Conservation (phyloP, 2,113 vertebrate genomes). For the Cinclus mexicanus region DNA sequence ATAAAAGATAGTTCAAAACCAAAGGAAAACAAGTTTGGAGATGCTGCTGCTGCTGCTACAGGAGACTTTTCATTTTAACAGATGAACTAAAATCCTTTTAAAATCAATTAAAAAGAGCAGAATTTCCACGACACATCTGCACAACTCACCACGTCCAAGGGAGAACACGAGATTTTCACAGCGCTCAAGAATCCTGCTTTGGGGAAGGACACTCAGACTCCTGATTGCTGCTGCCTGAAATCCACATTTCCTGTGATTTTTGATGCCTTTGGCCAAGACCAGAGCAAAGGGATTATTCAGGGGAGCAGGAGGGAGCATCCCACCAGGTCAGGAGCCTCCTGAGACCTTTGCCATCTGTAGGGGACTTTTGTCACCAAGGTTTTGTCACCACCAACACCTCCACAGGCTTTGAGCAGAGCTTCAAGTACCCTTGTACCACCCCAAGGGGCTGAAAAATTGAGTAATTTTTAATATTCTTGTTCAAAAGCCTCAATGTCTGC, state of each 20-base stretch:
- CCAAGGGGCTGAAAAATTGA: neutral
- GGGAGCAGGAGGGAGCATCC: neutral
- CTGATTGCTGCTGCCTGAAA: neutral
- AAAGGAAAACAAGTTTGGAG: neutral
- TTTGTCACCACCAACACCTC: neutral
- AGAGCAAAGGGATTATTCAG: neutral
- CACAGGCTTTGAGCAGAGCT: neutral
- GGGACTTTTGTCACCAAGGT: neutral
- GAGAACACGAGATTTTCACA: neutral
- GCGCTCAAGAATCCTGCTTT: accelerated
- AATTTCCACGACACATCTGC: neutral
- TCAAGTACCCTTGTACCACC: accelerated
- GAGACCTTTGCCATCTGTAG: accelerated
- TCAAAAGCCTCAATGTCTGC: neutral
- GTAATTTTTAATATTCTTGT: neutral
- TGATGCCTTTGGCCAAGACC: accelerated
- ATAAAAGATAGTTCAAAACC: neutral
- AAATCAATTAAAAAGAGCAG: neutral
- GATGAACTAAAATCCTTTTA: neutral
- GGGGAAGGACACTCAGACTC: neutral
- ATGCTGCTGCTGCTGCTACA: accelerated
- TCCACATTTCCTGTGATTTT: neutral
- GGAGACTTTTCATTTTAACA: neutral
- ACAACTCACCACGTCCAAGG: accelerated
- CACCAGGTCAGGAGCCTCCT: no score